Evolutionary conservation across 2,888 invertebrate genomes (phyloP), one percentile per base, ranked within the genome.

Genomic region (Hyalella azteca): DNA sequence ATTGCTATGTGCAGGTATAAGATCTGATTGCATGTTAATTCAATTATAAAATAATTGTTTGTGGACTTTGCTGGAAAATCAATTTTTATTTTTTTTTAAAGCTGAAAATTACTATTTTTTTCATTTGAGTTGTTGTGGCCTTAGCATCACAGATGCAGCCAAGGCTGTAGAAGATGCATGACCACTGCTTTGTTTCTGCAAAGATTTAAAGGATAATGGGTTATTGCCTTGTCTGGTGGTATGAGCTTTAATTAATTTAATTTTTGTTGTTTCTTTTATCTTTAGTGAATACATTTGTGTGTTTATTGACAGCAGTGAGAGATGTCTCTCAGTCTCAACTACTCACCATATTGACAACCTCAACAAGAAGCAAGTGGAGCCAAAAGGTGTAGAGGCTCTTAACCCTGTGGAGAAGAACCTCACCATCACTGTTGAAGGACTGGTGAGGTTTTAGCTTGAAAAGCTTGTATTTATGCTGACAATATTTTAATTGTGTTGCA

Each of bases 291-390:
- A 3, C 54, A 5, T 9, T 26, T 22, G 22, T 54, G 26, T 1
- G 9, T 2, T 22, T 3, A 26, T 5, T 54, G 22, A 26, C 54
- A 54, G 54, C 4, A 4, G 26, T 54, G 54, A 54, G 39, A n/a
- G 66, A 36, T 29, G 66, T 13, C 32, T 66, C 66, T 66, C 66
- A 13, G 59, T 77, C 40, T 80, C 80, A n/a, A 73, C 75, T 5
- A 48, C 29, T 9, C 73, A 75, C 29, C 39, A 29, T 60, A 78
- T 80, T 32, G 82, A 82, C 22, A 80, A 82, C 77, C 66, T 82
- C n/a, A 77, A 49, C 0, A 77, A 77, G 54, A 82, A 82, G 41
- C 80, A 82, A 49, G 49, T 79, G n/a, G 82, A 80, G 50, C 82
- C 82, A 26, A 29, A 32, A 39, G 80, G 79, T 36, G 2, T 79